These are phyloP conservation scores for Sebastes kiyomatsui DNA, from an alignment of 2,797 vertebrate genomes.

Conservation along the genomic window DNA sequence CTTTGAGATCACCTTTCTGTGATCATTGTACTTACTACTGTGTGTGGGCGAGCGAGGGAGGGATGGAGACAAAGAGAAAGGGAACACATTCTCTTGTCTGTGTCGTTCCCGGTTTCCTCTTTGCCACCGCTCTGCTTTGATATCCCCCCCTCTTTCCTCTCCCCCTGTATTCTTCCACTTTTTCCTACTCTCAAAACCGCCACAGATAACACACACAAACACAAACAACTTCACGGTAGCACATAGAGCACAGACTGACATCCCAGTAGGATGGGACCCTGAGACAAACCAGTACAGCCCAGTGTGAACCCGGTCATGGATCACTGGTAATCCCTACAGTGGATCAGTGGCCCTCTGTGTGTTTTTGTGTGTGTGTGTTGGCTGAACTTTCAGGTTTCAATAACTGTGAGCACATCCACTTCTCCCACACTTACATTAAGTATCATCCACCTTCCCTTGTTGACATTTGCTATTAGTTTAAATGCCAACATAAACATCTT, in stretches of 20 bases:
- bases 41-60: conserved; percentile 53
- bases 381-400: conserved; percentile 30
- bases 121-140: conserved; percentile 40
- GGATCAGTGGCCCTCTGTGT: conserved; percentile 44
- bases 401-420: conserved; percentile 9
- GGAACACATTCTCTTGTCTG: conserved; percentile 36
- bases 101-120: conserved; percentile 22
- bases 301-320: conserved; percentile 64
- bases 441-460: conserved; percentile 40
- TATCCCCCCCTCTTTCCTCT: conserved; percentile 17
- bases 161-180: conserved; percentile 22
- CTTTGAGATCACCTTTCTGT: conserved; percentile 68
- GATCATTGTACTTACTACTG: conserved; percentile 64
- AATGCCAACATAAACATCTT: conserved; percentile 65
- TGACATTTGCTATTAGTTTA: conserved; percentile 66
- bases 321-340: conserved; percentile 55
- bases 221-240: conserved; percentile 21
- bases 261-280: conserved; percentile 49
- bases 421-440: conserved; percentile 12
- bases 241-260: conserved; percentile 15
- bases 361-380: conserved; percentile 21
- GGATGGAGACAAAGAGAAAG: conserved; percentile 39
- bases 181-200: conserved; percentile 10
- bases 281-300: conserved; percentile 53
- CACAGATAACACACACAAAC: conserved; percentile 5